Conservation (phyloP, 2,888 invertebrate genomes). For the Hybos culiciformis region DNA sequence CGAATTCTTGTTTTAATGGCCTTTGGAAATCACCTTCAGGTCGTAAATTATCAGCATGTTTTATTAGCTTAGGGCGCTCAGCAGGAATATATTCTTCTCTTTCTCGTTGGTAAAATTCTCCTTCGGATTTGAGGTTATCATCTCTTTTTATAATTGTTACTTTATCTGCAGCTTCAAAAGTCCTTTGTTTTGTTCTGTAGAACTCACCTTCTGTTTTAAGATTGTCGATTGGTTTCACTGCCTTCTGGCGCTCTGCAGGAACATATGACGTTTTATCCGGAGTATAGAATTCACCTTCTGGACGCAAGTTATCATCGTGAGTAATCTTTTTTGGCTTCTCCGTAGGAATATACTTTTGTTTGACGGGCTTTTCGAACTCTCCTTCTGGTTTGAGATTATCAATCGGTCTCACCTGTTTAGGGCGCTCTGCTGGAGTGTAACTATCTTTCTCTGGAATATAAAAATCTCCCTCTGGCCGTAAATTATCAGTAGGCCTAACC, state of each 20-base stretch:
- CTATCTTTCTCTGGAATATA: slow-evolving; percentile 21
- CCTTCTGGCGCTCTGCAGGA: slow-evolving; percentile 38
- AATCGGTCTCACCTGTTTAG: slow-evolving; percentile 34
- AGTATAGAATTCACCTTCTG: slow-evolving; percentile 44
- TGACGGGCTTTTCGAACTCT: slow-evolving; percentile 36
- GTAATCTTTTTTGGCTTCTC: slow-evolving; percentile 36
- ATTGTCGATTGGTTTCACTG: slow-evolving; percentile 39
- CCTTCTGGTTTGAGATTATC: slow-evolving; percentile 45
- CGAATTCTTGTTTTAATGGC: slow-evolving; percentile 32
- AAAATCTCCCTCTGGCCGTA: slow-evolving; percentile 23
- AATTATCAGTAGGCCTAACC: slow-evolving; percentile 25
- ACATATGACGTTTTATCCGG: slow-evolving; percentile 37
- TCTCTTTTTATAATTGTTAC: slow-evolving; percentile 22
- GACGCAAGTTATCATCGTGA: slow-evolving; percentile 39
- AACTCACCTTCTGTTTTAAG: slow-evolving; percentile 46
- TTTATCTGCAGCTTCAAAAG: too few species aligned
- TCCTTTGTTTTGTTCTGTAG: slow-evolving; percentile 37
- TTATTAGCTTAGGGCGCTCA: slow-evolving; percentile 30
- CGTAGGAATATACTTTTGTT: slow-evolving; percentile 34
- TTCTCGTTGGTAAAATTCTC: slow-evolving; percentile 31
- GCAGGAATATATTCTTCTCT: slow-evolving; percentile 30
- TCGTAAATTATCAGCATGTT: slow-evolving; percentile 33
- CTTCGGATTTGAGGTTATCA: slow-evolving; percentile 43
- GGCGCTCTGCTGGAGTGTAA: slow-evolving; percentile 32
- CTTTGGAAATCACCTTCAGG: slow-evolving; percentile 38